These are phyloP conservation scores for Bombus waltoni DNA, from an alignment of 1,140 invertebrate genomes.

Conservation along the genomic window DNA sequence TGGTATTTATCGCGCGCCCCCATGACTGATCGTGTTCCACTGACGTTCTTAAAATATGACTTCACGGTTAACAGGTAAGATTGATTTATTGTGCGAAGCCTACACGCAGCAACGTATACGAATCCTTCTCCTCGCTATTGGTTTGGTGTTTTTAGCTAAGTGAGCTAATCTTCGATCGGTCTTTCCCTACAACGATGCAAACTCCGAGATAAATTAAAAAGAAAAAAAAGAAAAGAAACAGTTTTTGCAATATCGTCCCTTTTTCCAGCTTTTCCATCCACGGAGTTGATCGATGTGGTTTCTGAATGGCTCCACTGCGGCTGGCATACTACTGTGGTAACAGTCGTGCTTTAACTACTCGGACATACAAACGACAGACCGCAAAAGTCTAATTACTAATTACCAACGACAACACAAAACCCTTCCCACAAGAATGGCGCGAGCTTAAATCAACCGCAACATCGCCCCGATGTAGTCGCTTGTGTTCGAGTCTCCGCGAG, in stretches of 20 bases:
- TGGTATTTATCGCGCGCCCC: background rate
- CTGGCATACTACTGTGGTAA: background rate
- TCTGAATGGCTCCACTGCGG: too few species aligned
- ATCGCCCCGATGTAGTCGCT: background rate
- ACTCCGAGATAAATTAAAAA: background rate
- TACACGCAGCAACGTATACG: background rate
- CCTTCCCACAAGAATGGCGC: background rate
- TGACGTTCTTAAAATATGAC: background rate
- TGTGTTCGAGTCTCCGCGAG: background rate
- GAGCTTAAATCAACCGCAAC: conserved; percentile 20
- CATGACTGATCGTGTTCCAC: background rate
- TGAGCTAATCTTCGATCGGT: background rate
- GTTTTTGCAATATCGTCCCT: background rate
- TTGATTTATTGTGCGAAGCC: background rate
- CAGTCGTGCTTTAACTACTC: background rate
- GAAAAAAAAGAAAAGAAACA: background rate
- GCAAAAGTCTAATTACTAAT: background rate
- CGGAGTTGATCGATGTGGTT: too few species aligned
- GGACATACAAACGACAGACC: background rate
- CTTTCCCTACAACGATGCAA: background rate
- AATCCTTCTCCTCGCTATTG: background rate
- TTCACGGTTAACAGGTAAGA: background rate
- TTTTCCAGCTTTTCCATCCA: too few species aligned
- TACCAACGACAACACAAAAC: background rate
- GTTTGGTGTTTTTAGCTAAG: background rate